Base-by-base conservation (phyloP, 2,888 invertebrate species). In the Marronus borbonicus region DNA sequence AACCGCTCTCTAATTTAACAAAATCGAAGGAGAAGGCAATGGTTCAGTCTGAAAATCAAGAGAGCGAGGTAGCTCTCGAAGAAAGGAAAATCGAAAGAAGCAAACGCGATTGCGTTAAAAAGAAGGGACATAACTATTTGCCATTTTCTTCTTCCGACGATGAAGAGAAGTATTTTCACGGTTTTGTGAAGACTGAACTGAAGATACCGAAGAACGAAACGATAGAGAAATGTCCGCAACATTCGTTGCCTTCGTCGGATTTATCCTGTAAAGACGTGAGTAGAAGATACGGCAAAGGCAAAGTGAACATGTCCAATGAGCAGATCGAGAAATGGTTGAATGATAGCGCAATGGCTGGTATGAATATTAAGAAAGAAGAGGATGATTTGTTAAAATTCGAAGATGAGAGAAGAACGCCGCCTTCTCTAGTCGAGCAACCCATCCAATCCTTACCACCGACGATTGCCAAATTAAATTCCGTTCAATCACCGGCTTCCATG, bases 291-390 rank as follows among this genome's bases (percentile, higher is more conserved):
- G 88, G 90, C 31, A 91, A 92, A 85, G 92, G 91, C 20, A 92
- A 92, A 84, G 92, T 93, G 0, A 93, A 93, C 83, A 93, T 93
- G 93, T 93, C 93, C 0, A 92, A 91, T 52, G 93, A 93, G 83
- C 92, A 93, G 86, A 93, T 93, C 62, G 93, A 93, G 81, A 92
- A 93, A 83, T 93, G 93, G 93, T 83, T 88, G 10, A 89, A 90
- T 80, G 87, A 87, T 31, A 89, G 87, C 58, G 88, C 87, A 0
- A 80, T 88, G 81, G 89, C 89, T 0, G 87, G 87, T 14, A 86
- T 84, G 77, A 84, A 84, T 24, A 83, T 86, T 10, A 85, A 85
- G 60, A 88, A 86, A 76, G 87, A 86, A 44, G 86, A 87, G 78
- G 88, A 87, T 72, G 86, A 86, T 55, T 79, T 81, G 50, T 85